Conservation (phyloP, 2,113 vertebrate genomes). For the Myxocyprinus asiaticus region DNA sequence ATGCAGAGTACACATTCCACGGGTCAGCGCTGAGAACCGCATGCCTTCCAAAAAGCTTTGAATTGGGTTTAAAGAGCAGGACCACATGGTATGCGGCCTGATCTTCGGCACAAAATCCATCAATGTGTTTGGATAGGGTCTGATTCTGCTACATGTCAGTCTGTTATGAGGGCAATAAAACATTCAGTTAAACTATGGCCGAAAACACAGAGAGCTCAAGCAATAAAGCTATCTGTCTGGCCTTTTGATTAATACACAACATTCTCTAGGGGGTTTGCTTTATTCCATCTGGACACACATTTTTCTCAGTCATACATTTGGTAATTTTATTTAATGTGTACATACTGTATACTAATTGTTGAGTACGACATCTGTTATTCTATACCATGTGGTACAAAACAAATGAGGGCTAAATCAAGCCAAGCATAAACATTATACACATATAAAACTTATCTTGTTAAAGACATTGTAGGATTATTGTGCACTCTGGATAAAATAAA, state of each 20-base stretch:
- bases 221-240: slow-evolving; percentile 3
- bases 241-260: not conserved
- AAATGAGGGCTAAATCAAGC: not conserved
- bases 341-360: not conserved
- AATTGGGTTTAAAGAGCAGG: slow-evolving; percentile 39
- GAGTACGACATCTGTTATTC: not conserved
- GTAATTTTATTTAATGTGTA: slow-evolving; percentile 9
- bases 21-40: slow-evolving; percentile 40
- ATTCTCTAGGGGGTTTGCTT: too few relatives aligned
- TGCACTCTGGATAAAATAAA: slow-evolving; percentile 5
- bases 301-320: slow-evolving; percentile 2
- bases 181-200: slow-evolving; percentile 11
- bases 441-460: slow-evolving; percentile 4
- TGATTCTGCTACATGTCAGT: slow-evolving; percentile 41
- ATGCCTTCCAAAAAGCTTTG: slow-evolving; percentile 44
- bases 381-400: not conserved
- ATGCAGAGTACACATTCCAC: slow-evolving; percentile 46
- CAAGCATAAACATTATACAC: not conserved
- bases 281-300: not conserved
- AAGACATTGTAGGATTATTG: slow-evolving; percentile 9
- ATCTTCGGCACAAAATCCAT: slow-evolving; percentile 16
- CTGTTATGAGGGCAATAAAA: slow-evolving; percentile 38
- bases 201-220: slow-evolving; percentile 7
- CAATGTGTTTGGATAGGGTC: slow-evolving; percentile 41
- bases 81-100: slow-evolving; percentile 39